phyloP scores from a whole-genome alignment of 53 echinoderm and acorn worm species.

The Echinometra lucunter region DNA sequence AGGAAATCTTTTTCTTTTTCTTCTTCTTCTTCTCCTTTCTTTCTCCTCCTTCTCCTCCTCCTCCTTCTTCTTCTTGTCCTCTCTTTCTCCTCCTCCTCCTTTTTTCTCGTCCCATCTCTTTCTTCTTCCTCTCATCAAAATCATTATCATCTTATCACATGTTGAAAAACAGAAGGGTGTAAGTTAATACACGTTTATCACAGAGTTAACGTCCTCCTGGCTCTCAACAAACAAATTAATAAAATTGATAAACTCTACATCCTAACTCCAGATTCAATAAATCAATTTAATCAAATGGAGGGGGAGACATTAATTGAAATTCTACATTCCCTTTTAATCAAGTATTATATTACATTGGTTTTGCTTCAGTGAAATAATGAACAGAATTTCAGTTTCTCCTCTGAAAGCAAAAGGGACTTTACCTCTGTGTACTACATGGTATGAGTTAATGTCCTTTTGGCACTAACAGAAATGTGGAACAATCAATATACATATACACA shows the following conservation, averaged over 20 bases:
- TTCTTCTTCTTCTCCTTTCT: too few relatives aligned
- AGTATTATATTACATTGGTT: background rate
- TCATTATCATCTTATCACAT: background rate
- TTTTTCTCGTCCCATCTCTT: too few relatives aligned
- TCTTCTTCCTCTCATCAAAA: too few relatives aligned
- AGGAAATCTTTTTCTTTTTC: too few relatives aligned
- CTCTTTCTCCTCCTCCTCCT: too few relatives aligned
- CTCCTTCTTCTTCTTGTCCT: too few relatives aligned
- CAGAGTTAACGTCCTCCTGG: background rate
- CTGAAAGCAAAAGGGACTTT: background rate
- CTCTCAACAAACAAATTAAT: background rate
- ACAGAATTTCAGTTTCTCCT: background rate
- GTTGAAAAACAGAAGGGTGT: background rate
- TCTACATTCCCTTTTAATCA: background rate
- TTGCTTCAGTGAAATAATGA: background rate
- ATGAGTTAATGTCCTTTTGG: background rate
- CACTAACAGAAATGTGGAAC: background rate
- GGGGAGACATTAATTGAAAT: background rate
- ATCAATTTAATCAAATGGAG: background rate
- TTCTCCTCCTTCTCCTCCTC: too few relatives aligned
- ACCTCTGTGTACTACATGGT: background rate
- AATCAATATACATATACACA: conserved; percentile 11
- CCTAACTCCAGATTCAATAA: background rate
- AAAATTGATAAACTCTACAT: too few relatives aligned
- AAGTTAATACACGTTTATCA: background rate